Percentiles rank a stretch among this genome's conserved stretches.
Evolutionary conservation across 2,797 vertebrate species (phyloP).

Genomic region (Lagodon rhomboides): DNA sequence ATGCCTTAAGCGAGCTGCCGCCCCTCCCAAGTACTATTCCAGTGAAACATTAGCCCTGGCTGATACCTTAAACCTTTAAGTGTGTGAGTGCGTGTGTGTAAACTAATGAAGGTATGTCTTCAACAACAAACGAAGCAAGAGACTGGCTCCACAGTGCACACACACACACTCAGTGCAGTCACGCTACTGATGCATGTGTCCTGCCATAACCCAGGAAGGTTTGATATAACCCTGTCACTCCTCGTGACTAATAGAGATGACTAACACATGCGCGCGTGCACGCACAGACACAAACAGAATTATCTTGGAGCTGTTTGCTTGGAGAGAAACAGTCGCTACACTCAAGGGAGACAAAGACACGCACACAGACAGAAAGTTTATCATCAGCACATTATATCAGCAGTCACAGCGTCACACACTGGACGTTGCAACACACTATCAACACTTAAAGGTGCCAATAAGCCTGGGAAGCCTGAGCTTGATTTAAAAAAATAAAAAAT

Average conservation of each 20-base stretch:
- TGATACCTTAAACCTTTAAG: conserved; percentile 71
- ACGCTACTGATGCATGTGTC: conserved; percentile 73
- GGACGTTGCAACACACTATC: conserved; percentile 30
- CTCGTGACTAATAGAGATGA: conserved; percentile 77
- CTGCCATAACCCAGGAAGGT: conserved; percentile 66
- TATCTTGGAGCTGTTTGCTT: conserved; percentile 60
- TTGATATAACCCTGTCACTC: conserved; percentile 70
- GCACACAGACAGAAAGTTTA: conserved; percentile 43
- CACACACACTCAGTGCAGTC: conserved; percentile 54
- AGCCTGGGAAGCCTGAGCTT: background rate
- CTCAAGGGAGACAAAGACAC: conserved; percentile 37
- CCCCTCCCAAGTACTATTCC: conserved; percentile 59
- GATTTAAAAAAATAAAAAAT: background rate
- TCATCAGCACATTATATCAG: conserved; percentile 55
- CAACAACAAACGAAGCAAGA: conserved; percentile 67
- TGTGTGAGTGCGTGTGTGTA: conserved; percentile 54
- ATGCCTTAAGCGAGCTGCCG: conserved; percentile 53
- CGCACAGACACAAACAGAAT: conserved; percentile 44
- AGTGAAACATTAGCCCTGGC: conserved; percentile 83
- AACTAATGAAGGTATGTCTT: conserved; percentile 66
- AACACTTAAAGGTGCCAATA: conserved; percentile 4
- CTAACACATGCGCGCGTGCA: conserved; percentile 59
- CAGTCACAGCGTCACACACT: conserved; percentile 42
- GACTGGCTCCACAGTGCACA: conserved; percentile 46
- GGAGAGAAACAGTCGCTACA: conserved; percentile 39